Conservation (phyloP, 2,113 vertebrate genomes). For the Rhodinocichla rosea region DNA sequence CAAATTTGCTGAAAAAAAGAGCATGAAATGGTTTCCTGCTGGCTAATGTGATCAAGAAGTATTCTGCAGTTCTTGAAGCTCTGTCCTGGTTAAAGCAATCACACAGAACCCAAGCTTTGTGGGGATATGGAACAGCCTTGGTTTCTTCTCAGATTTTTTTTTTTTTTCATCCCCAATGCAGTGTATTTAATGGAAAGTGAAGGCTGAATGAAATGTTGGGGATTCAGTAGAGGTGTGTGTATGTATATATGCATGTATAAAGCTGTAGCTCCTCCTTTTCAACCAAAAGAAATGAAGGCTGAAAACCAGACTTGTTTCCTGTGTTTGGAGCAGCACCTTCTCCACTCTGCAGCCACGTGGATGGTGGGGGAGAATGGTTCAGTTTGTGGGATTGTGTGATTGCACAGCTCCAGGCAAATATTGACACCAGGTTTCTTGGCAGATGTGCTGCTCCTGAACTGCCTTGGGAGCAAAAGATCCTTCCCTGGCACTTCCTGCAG, state of each 20-base stretch:
- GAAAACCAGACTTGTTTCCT: constrained; percentile 10
- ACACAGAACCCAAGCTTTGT: neutral
- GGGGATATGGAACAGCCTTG: neutral
- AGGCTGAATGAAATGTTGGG: neutral
- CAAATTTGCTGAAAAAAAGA: neutral
- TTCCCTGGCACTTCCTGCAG: neutral
- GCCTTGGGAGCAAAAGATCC: constrained; percentile 48
- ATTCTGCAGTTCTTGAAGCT: neutral
- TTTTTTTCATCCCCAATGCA: neutral
- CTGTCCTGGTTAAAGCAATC: neutral
- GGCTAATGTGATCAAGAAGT: neutral
- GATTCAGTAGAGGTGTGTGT: neutral
- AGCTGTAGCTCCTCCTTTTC: neutral
- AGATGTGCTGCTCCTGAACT: constrained; percentile 35
- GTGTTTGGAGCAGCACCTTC: constrained; percentile 29
- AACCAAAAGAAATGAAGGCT: neutral
- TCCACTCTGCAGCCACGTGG: neutral
- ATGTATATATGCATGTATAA: neutral
- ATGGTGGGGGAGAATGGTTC: neutral
- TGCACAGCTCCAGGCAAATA: constrained; percentile 68
- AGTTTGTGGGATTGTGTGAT: constrained; percentile 12
- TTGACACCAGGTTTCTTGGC: constrained; percentile 63
- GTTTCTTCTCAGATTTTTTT: neutral
- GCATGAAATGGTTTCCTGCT: neutral
- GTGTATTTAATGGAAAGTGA: neutral